Percentiles rank a stretch among this genome's conserved stretches.
These are phyloP conservation scores for Achlya flavicornis DNA, from an alignment of 2,888 invertebrate species.

Conservation along the genomic window DNA sequence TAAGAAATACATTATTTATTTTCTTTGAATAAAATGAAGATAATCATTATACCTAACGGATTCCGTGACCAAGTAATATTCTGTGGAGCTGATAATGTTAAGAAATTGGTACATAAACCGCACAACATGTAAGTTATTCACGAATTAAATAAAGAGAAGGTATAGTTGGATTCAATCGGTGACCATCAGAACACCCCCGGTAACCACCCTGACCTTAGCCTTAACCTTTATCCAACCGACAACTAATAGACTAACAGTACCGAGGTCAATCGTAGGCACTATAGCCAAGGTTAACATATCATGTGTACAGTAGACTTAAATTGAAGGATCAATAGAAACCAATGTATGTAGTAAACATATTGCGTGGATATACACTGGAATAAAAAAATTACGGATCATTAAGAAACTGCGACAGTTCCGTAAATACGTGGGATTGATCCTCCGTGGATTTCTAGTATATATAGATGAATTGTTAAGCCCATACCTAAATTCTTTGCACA, in stretches of 20 bases:
- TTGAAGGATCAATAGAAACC: constrained; percentile 1
- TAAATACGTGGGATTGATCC: too few species aligned
- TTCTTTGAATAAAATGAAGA: too few species aligned
- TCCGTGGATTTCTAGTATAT: too few species aligned
- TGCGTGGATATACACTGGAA: not conserved
- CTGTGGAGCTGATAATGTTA: too few species aligned
- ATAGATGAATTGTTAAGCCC: too few species aligned
- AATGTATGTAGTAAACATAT: not conserved
- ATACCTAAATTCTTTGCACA: too few species aligned
- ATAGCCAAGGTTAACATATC: not conserved
- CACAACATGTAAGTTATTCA: too few species aligned
- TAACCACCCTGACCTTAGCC: constrained; percentile 3
- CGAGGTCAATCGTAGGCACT: not conserved
- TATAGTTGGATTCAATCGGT: not conserved
- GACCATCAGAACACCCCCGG: not conserved
- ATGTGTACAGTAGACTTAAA: not conserved
- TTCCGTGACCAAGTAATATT: too few species aligned
- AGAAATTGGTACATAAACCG: too few species aligned
- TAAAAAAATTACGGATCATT: not conserved
- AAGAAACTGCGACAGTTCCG: too few species aligned
- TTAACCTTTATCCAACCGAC: not conserved
- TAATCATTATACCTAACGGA: too few species aligned
- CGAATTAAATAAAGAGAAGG: not conserved
- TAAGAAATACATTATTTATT: too few species aligned
- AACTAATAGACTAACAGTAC: constrained; percentile 5